Base-by-base conservation (phyloP, 2,888 invertebrate species). In the Tenthredo mesomela region DNA sequence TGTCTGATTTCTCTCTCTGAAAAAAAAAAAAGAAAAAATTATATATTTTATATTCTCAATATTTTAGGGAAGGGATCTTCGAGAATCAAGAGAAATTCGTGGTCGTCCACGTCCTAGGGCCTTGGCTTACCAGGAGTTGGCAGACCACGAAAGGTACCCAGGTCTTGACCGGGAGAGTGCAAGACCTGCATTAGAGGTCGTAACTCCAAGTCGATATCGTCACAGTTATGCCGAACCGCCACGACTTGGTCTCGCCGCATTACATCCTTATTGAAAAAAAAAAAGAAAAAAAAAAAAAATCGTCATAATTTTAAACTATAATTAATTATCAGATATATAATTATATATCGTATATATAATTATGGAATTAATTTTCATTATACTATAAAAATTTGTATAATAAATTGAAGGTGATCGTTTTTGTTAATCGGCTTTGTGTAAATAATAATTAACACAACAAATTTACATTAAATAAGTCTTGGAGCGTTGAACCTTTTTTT, bases 81-180 rank as follows among this genome's bases (percentile, higher is more conserved):
- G 92, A 82, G 91, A 91, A 82, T 87, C 90, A 82, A 88, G 90
- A 40, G 92, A 92, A 37, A 84, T 90, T 40, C 92, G 91, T 21
- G 92, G 92, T 75, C 92, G 92, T 83, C 87, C 90, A 83, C 91
- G 93, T 2, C 89, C 88, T 25, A 90, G 92, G 84, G 90, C 91
- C 18, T 89, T 90, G 84, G 88, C 90, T 29, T 95, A 95, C 88
- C 94, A 94, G 83, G 95, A 95, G 87, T 90, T 94, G 78, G 94
- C 94, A 33, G 95, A 95, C 67, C 93, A 94, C 87, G 95, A 95
- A 86, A 93, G 95, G 88, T 95, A 94, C 88, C 95, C 94, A 4
- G 95, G 94, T 1, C 89, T 94, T 71, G 95, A 95, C 88, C 93
- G 94, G 18, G 95, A 95, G 50, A 92, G 90, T 71, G 91, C 91